Evolutionary conservation across 2,113 vertebrate species (phyloP), one percentile per base, ranked within the genome.

Genomic region (Hiodon alosoides): DNA sequence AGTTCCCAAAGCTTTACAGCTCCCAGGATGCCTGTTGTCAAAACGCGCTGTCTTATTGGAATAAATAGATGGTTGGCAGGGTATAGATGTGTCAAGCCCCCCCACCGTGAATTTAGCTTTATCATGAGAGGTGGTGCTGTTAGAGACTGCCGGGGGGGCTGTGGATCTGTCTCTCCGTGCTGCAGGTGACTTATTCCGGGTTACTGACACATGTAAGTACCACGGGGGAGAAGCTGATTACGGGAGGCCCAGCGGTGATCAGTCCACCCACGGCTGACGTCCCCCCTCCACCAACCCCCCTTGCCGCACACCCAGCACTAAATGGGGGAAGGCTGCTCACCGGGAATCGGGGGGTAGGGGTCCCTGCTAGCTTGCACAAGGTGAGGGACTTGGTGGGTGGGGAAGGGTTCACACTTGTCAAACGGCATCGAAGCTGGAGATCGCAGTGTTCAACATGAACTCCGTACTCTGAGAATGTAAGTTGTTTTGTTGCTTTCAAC

Each of bases 1-100:
- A 71, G 68, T 80, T 82, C 79, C 76, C 81, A 77, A 71, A 76
- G 76, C 76, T 81, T 83, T 81, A 79, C 57, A 53, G 76, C 76
- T 83, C 82, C 82, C 82, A 48, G 31, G 78, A 72, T 67, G 74
- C 76, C 54, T 66, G 70, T 74, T 83, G 79, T 82, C 81, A 82
- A 77, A 82, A 69, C 73, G 66, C 75, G 72, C 79, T 75, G 78
- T 81, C 82, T 83, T 81, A 78, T 83, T 81, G 82, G 74, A 79
- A 79, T 83, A 81, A 81, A 81, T 83, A 78, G 61, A 74, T 74
- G 61, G 67, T 62, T 76, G 74, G 74, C 74, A 76, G 67, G 17
- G 67, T 62, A 46, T 59, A 70, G 50, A 52, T 61, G n/a, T 50
- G 57, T 11, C 74, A 16, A 13, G 57, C 57, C 50, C 74, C 73